Conservation (phyloP, 2,797 vertebrate species). For the Phalanger gymnotis region DNA sequence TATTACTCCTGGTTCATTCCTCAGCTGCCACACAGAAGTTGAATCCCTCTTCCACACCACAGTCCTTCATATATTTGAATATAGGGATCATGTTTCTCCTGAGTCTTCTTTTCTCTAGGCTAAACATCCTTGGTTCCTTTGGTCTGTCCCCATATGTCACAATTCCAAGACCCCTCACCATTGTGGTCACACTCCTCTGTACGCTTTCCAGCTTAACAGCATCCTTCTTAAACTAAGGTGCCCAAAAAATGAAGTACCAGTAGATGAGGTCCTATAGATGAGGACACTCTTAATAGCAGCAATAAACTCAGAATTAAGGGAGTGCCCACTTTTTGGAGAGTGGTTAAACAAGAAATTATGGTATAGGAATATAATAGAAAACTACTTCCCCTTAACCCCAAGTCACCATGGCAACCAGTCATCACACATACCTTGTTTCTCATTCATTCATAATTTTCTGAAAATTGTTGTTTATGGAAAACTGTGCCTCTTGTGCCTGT, state of each 20-base stretch:
- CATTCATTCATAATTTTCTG: constrained; percentile 34
- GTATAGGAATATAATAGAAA: neutral
- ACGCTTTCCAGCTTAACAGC: neutral
- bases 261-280: neutral
- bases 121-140: neutral
- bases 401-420: neutral
- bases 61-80: neutral
- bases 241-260: neutral
- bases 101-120: neutral
- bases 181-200: neutral
- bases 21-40: neutral
- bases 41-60: neutral
- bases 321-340: neutral
- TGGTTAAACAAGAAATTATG: neutral
- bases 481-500: neutral
- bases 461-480: constrained; percentile 52
- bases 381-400: neutral
- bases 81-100: neutral
- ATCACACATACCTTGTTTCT: constrained; percentile 13
- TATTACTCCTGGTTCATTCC: neutral
- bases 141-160: neutral
- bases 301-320: neutral
- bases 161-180: neutral
- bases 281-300: neutral
- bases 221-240: neutral